Base-by-base conservation (phyloP, 2,797 vertebrate genomes). In the Catamblyrhynchus diadema region DNA sequence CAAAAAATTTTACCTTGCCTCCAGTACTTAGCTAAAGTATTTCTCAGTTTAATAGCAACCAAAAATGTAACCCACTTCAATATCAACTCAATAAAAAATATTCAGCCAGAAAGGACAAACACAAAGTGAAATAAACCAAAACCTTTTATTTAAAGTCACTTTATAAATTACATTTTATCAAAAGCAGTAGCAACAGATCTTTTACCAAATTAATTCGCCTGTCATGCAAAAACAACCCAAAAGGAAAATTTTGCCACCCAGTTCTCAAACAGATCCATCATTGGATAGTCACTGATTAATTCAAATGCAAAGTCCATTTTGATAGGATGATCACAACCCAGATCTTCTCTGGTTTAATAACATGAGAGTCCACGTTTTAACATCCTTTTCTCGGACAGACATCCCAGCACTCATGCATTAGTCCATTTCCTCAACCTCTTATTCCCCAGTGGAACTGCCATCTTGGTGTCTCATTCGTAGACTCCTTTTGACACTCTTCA, bases 391-490 rank as follows among this genome's bases (percentile, higher is more conserved):
- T 97, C 96, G 97, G 96, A 97, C 97, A 96, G 94, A 79, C 88
- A 98, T 96, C 96, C 96, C 97, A 97, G 97, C 96, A 97, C 95
- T 96, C 97, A 97, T 95, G 96, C 93, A 97, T 96, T 97, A 98
- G 97, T 98, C 97, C 98, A 98, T 94, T 97, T 98, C 95, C 97
- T 97, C 96, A 98, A 97, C 94, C 97, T 97, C 93, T 94, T 94
- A 96, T 95, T 97, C 98, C 97, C 97, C 84, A 98, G 95, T 97
- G 94, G 97, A 95, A 98, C 96, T 98, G 98, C 97, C 98, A 99
- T 99, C 99, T 99, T 99, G 98, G 95, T 97, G 98, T 98, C 98
- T 98, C 98, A 98, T 97, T 98, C 98, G 98, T 95, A 97, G 98
- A 98, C 97, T 99, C 98, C 99, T 98, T 98, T 97, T 98, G 96